Evolutionary conservation across 2,888 invertebrate genomes (phyloP).

Genomic region (Piscicola geometra): DNA sequence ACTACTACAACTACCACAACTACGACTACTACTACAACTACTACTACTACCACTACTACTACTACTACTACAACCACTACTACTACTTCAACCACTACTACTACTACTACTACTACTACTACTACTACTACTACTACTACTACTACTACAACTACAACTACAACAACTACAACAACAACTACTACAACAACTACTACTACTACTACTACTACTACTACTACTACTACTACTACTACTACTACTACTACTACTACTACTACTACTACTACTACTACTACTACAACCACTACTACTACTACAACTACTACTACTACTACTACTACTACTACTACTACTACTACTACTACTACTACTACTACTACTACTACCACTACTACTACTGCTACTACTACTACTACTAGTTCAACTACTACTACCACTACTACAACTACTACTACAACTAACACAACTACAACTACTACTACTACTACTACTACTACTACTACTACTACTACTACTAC

Average conservation of each 20-base stretch:
- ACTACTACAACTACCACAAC: background rate
- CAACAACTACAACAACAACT: background rate
- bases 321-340: conserved; percentile 9
- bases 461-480: conserved; percentile 16
- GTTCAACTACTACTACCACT: conserved; percentile 12
- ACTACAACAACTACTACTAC: conserved; percentile 3
- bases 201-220: background rate
- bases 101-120: conserved; percentile 3
- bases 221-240: conserved; percentile 11
- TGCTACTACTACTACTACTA: conserved; percentile 11
- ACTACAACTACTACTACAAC: conserved; percentile 10
- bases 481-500: conserved; percentile 14
- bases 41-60: background rate
- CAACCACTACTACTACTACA: conserved; percentile 3
- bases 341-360: background rate
- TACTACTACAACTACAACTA: background rate
- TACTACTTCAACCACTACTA: background rate
- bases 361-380: conserved; percentile 4
- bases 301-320: conserved; percentile 14
- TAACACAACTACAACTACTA: conserved; percentile 6
- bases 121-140: background rate
- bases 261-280: background rate
- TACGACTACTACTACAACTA: background rate
- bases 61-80: background rate
- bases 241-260: background rate